Evolutionary conservation across 1,140 invertebrate genomes (phyloP).

Genomic region (Hyposmocoma kahamanoa): DNA sequence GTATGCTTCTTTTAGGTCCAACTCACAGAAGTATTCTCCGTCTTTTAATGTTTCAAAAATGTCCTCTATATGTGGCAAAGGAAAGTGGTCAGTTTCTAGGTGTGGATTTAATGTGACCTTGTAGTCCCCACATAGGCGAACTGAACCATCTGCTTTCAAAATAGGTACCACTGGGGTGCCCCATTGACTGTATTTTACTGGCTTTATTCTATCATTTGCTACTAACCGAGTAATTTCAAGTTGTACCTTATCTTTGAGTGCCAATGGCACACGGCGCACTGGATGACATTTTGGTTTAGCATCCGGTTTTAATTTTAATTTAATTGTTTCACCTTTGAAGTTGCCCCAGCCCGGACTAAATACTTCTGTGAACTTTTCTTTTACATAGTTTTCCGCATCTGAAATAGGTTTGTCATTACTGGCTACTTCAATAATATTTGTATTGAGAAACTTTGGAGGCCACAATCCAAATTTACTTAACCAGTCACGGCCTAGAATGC

Average conservation of each 20-base stretch:
- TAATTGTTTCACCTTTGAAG: constrained; percentile 4
- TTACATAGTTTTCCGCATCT: not conserved
- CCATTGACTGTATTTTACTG: not conserved
- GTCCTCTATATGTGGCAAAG: not conserved
- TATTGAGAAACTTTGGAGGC: not conserved
- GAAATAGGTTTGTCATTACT: not conserved
- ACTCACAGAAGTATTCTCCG: not conserved
- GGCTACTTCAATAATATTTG: not conserved
- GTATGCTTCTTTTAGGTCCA: constrained; percentile 1
- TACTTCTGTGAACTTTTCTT: constrained; percentile 1
- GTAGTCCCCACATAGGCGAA: constrained; percentile 1
- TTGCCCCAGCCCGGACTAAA: constrained; percentile 5
- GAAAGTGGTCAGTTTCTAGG: not conserved
- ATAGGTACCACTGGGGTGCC: constrained; percentile 1
- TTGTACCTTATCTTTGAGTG: not conserved
- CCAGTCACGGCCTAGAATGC: constrained; percentile 1
- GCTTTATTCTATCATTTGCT: not conserved
- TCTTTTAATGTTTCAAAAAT: not conserved
- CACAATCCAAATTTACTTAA: constrained; percentile 1
- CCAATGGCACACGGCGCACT: not conserved
- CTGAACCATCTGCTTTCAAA: not conserved
- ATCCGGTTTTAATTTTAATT: constrained; percentile 3
- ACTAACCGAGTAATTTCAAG: not conserved
- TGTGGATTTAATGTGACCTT: not conserved
- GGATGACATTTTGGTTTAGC: not conserved